Conservation (phyloP, 2,888 invertebrate species). For the Allophyes oxyacanthae region DNA sequence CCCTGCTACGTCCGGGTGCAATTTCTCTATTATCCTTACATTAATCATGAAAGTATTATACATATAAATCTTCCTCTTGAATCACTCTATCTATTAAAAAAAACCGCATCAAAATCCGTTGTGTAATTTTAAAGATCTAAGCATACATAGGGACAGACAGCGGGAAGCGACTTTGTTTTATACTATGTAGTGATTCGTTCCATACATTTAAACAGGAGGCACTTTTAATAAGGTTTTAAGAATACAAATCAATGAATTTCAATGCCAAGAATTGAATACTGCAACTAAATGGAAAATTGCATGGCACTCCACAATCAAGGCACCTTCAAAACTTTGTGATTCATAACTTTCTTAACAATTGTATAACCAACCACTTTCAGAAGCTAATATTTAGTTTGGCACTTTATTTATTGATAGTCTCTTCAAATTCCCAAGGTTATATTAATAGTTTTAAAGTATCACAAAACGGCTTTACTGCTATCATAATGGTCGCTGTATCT, state of each 20-base stretch:
- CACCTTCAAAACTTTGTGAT: slow-evolving; percentile 58
- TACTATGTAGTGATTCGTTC: no score
- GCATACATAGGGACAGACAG: no score
- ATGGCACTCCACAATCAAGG: slow-evolving; percentile 28
- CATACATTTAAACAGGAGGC: no score
- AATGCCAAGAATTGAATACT: slow-evolving; percentile 23
- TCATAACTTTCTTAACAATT: slow-evolving; percentile 55
- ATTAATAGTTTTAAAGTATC: slow-evolving; percentile 52
- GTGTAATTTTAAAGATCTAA: no score
- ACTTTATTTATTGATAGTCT: slow-evolving; percentile 67
- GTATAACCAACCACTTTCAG: slow-evolving; percentile 53
- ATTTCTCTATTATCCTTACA: no score
- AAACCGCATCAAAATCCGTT: no score
- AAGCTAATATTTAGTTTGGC: slow-evolving; percentile 81
- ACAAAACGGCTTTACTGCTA: slow-evolving; percentile 25
- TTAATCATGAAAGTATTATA: no score
- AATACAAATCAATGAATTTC: slow-evolving; percentile 32
- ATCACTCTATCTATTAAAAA: no score
- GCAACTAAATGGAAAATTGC: slow-evolving; percentile 37
- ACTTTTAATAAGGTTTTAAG: no score
- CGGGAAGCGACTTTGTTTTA: no score
- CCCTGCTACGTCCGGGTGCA: no score
- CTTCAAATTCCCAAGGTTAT: slow-evolving; percentile 68
- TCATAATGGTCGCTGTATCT: slow-evolving; percentile 29
- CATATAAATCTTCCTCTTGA: no score